Base-by-base conservation (phyloP, 2,113 vertebrate genomes). In the Chloropsis hardwickii region DNA sequence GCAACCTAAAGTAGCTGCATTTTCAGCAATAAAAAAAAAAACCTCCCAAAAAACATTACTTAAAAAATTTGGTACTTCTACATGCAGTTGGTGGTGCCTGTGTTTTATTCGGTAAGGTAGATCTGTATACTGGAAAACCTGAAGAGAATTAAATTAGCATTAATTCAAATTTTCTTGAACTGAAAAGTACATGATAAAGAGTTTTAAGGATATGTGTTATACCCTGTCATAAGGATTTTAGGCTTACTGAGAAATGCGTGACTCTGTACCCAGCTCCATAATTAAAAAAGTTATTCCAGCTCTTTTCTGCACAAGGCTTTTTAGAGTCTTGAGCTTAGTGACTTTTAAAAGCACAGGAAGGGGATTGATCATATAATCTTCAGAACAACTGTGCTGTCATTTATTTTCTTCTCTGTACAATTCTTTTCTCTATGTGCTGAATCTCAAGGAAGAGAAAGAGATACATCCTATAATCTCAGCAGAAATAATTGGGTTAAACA, bases 301-400 rank as follows among this genome's bases (percentile, higher is more conserved):
- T 95, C 39, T 94, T 94, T 97, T 92, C 77, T 77, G 73, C 18
- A 6, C 44, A 91, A 91, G 45, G 69, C 9, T 86, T 81, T 53
- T 95, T 64, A 94, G 45, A 95, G 42, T 45, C 60, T 77, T 94
- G 85, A 91, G 56, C 56, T 94, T 28, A 77, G 53, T 81, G 81
- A 88, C 64, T 97, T 95, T 90, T 91, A 50, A 77, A 93, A 96
- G 45, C 53, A 58, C 28, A 77, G 72, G 56, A 96, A 94, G 17
- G 58, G 79, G 94, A 97, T 53, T 96, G 87, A 97, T 94, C 93
- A 85, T 95, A 44, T 64, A 95, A 86, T 92, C 79, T 89, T 97
- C 95, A 82, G 53, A 91, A 48, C 60, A 62, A 82, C 56, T 72
- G 19, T 70, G 54, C 64, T 88, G 79, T 67, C 76, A 88, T 74